These are phyloP conservation scores for Galbula dea DNA, from an alignment of 2,113 vertebrate genomes.

Conservation along the genomic window DNA sequence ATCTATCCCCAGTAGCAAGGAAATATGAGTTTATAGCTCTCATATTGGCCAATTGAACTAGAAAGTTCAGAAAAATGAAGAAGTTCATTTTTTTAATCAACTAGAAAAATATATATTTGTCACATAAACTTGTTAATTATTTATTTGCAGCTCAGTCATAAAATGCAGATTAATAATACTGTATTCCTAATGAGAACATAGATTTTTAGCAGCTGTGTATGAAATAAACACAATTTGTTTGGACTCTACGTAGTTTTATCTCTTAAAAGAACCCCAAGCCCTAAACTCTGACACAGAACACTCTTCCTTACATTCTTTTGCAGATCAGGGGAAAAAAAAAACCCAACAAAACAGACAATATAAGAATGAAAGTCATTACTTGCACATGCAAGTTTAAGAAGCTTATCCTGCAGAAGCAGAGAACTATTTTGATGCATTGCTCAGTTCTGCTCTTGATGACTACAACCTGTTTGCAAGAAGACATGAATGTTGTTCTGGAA, in stretches of 20 bases:
- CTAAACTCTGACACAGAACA: not conserved
- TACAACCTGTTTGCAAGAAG: not conserved
- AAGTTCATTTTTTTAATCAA: not conserved
- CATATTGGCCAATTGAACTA: not conserved
- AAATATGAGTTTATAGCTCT: not conserved
- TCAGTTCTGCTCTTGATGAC: not conserved
- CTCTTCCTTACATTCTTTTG: not conserved
- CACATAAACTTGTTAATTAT: not conserved
- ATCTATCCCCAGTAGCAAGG: not conserved
- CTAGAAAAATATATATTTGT: not conserved
- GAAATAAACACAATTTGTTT: not conserved
- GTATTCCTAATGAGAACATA: too few relatives aligned
- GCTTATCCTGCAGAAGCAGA: not conserved
- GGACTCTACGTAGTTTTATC: not conserved
- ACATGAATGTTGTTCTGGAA: not conserved
- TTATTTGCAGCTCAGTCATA: not conserved
- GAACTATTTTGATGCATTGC: not conserved
- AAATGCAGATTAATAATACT: not conserved
- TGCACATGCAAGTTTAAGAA: not conserved
- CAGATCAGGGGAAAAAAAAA: not conserved
- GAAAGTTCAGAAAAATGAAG: not conserved
- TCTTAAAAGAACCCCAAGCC: rapidly evolving
- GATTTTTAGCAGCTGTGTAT: not conserved
- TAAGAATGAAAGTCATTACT: not conserved
- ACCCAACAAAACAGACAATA: too few relatives aligned